These are phyloP conservation scores for Melanostigma gelatinosum DNA, from an alignment of 2,113 vertebrate genomes.

Conservation along the genomic window DNA sequence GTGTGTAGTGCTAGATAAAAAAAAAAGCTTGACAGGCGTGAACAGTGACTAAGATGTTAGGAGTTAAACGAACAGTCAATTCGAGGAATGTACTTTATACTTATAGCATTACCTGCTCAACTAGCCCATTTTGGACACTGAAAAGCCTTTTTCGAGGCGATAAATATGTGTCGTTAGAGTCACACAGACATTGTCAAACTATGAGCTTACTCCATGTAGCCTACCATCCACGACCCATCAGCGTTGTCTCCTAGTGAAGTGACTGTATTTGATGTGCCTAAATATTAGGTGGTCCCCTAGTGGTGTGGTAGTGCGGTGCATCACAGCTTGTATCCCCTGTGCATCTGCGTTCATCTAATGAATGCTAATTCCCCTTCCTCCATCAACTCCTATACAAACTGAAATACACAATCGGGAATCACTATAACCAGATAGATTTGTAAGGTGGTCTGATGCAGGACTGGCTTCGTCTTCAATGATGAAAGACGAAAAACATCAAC, in stretches of 20 bases:
- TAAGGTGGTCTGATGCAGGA: slow-evolving; percentile 46
- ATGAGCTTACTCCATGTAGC: slow-evolving; percentile 40
- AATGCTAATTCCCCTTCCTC: slow-evolving; percentile 33
- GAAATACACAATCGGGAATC: slow-evolving; percentile 6
- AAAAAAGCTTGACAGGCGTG: slow-evolving; percentile 25
- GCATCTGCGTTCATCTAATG: slow-evolving; percentile 36
- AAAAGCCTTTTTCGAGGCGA: not conserved
- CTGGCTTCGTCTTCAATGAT: slow-evolving; percentile 10
- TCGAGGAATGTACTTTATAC: not conserved
- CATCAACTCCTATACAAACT: slow-evolving; percentile 47
- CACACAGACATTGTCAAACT: slow-evolving; percentile 61
- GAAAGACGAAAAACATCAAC: not conserved
- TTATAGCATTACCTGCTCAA: not conserved
- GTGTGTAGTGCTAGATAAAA: not conserved
- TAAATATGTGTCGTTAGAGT: not conserved
- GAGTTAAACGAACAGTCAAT: not conserved
- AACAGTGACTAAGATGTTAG: not conserved
- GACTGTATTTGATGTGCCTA: slow-evolving; percentile 40
- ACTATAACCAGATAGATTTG: slow-evolving; percentile 19
- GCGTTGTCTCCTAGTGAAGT: slow-evolving; percentile 44
- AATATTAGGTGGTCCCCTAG: slow-evolving; percentile 39
- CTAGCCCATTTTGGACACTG: not conserved
- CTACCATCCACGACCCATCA: slow-evolving; percentile 27
- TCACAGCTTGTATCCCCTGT: slow-evolving; percentile 24
- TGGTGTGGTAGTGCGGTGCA: slow-evolving; percentile 61